Conservation (phyloP, 1,140 invertebrate species). For the Eupeodes corollae region DNA sequence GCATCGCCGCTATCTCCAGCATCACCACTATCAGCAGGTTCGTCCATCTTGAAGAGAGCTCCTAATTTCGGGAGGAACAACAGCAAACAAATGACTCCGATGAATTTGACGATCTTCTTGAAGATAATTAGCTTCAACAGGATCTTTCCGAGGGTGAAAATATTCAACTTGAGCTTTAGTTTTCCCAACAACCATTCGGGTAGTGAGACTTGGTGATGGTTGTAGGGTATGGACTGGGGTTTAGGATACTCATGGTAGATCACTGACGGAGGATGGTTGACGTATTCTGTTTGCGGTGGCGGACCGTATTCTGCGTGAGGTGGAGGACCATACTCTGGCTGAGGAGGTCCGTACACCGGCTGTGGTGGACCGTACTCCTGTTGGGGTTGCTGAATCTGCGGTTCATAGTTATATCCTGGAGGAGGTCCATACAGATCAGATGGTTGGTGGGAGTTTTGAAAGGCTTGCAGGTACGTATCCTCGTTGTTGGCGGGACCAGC, state of each 20-base stretch:
- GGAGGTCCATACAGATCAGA: slow-evolving; percentile 23
- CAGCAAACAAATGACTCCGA: slow-evolving; percentile 57
- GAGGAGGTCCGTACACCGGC: slow-evolving; percentile 19
- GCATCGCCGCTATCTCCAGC: slow-evolving; percentile 5
- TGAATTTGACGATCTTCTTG: slow-evolving; percentile 66
- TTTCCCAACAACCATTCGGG: slow-evolving; percentile 46
- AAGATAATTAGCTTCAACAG: slow-evolving; percentile 60
- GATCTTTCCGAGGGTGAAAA: slow-evolving; percentile 59
- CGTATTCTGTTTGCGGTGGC: slow-evolving; percentile 25
- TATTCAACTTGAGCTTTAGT: slow-evolving; percentile 53
- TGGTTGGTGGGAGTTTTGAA: slow-evolving; percentile 38
- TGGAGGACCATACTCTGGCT: slow-evolving; percentile 34
- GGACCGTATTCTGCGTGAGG: slow-evolving; percentile 33
- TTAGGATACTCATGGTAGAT: slow-evolving; percentile 8
- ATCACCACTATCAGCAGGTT: slow-evolving; percentile 16
- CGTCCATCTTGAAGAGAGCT: slow-evolving; percentile 20
- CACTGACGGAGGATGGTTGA: slow-evolving; percentile 25
- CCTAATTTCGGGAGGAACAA: slow-evolving; percentile 61
- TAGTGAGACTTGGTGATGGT: slow-evolving; percentile 20
- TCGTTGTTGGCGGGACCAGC: background rate
- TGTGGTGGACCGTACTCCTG: slow-evolving; percentile 35
- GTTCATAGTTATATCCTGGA: slow-evolving; percentile 32
- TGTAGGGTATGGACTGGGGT: slow-evolving; percentile 37
- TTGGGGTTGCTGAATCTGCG: slow-evolving; percentile 26
- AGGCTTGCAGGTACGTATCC: slow-evolving; percentile 40